Evolutionary conservation across 2,888 invertebrate species (phyloP).

Genomic region (Parapristionchus giblindavisi): DNA sequence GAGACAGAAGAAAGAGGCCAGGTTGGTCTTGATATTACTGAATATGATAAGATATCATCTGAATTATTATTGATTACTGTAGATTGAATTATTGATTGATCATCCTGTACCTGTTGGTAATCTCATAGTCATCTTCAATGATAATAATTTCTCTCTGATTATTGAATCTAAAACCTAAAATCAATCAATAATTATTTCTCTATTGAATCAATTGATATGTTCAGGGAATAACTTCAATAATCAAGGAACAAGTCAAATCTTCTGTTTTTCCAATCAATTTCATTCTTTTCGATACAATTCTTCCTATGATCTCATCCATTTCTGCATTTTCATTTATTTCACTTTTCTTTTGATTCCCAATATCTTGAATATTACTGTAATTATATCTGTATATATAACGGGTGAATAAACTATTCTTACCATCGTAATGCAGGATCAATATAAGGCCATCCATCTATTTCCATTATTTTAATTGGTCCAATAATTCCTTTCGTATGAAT

Average conservation of each 20-base stretch:
- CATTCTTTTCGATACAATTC: conserved; percentile 3
- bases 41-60: not conserved
- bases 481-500: not conserved
- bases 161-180: not conserved
- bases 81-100: not conserved
- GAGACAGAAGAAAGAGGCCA: conserved; percentile 2
- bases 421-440: not conserved
- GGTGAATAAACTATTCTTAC: not conserved
- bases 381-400: not conserved
- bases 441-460: not conserved
- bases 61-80: not conserved
- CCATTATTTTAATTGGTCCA: not conserved
- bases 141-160: not conserved
- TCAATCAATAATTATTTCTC: not conserved
- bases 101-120: not conserved
- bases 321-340: not conserved
- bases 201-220: too few species aligned
- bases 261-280: not conserved
- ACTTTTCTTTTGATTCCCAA: not conserved
- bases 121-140: not conserved
- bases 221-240: not conserved
- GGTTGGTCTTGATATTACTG: conserved; percentile 1
- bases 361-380: not conserved
- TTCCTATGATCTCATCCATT: not conserved
- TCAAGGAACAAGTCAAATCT: not conserved